Evolutionary conservation across 2,888 invertebrate genomes (phyloP).

Genomic region (Aphodius sticticus): DNA sequence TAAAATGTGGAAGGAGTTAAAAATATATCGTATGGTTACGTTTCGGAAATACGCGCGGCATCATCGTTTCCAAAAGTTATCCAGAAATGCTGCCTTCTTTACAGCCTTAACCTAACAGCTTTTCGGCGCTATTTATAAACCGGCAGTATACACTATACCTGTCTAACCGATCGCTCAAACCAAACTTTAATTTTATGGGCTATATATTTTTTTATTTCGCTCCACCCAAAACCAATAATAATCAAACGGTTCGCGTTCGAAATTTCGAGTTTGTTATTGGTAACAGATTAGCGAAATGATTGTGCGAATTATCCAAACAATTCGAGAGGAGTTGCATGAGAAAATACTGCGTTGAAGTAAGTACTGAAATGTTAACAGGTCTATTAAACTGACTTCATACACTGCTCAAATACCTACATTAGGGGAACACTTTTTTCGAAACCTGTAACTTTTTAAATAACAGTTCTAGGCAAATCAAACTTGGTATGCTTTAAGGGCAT

Average conservation of each 20-base stretch:
- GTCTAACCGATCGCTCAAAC: slow-evolving; percentile 4
- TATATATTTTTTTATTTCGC: slow-evolving; percentile 25
- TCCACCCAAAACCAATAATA: slow-evolving; percentile 21
- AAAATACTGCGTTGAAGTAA: background rate
- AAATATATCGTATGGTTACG: background rate
- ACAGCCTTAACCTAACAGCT: background rate
- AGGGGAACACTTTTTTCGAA: too few relatives aligned
- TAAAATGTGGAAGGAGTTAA: background rate
- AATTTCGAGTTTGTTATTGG: slow-evolving; percentile 15
- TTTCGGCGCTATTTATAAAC: background rate
- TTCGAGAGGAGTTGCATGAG: background rate
- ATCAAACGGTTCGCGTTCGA: slow-evolving; percentile 5
- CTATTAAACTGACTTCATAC: too few relatives aligned
- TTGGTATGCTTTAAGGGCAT: too few relatives aligned
- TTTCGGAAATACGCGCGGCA: too few relatives aligned
- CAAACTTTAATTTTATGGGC: slow-evolving; percentile 21
- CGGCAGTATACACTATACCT: slow-evolving; percentile 16
- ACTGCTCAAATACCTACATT: too few relatives aligned
- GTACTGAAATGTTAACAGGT: too few relatives aligned
- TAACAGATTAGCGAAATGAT: slow-evolving; percentile 10
- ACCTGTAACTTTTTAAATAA: too few relatives aligned
- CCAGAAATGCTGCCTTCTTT: background rate
- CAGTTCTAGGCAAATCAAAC: too few relatives aligned
- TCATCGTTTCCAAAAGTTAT: background rate
- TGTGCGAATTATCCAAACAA: slow-evolving; percentile 5